Evolutionary conservation across 2,113 vertebrate genomes (phyloP).

Genomic region (Muntiacus reevesi): DNA sequence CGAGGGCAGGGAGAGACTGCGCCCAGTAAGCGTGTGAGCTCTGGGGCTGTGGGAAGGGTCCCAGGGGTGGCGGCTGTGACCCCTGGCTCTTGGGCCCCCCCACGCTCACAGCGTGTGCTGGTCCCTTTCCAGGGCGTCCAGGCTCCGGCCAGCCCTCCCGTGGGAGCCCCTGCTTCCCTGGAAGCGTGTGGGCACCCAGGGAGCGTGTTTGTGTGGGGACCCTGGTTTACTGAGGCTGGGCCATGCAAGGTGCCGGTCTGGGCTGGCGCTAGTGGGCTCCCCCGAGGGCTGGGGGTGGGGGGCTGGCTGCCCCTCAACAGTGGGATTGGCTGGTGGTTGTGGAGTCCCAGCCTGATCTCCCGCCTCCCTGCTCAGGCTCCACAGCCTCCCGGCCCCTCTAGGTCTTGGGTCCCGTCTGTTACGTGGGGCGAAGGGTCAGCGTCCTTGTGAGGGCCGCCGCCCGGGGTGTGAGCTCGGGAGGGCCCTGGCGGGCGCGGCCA

Average conservation of each 20-base stretch:
- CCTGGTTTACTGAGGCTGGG: background rate
- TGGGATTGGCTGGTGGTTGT: background rate
- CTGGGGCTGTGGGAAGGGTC: background rate
- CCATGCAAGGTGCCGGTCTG: accelerated
- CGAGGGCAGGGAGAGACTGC: accelerated
- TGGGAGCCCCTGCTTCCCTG: background rate
- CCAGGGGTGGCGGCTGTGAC: no score
- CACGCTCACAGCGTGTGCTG: accelerated
- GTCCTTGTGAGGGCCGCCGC: accelerated
- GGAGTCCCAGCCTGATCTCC: background rate
- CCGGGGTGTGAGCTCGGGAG: background rate
- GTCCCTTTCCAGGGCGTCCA: background rate
- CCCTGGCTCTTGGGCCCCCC: background rate
- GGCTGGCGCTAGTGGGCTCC: accelerated
- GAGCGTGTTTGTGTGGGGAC: no score
- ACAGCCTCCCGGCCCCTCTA: background rate
- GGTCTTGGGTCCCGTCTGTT: accelerated
- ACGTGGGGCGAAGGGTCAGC: background rate
- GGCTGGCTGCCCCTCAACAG: accelerated
- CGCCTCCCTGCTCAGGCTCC: background rate
- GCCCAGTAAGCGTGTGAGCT: accelerated
- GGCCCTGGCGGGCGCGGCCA: background rate
- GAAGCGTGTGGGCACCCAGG: background rate
- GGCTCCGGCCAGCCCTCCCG: background rate
- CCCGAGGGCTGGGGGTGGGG: background rate